These are phyloP conservation scores for Thereuonema tuberculata DNA, from an alignment of 1,140 invertebrate species.

Conservation along the genomic window DNA sequence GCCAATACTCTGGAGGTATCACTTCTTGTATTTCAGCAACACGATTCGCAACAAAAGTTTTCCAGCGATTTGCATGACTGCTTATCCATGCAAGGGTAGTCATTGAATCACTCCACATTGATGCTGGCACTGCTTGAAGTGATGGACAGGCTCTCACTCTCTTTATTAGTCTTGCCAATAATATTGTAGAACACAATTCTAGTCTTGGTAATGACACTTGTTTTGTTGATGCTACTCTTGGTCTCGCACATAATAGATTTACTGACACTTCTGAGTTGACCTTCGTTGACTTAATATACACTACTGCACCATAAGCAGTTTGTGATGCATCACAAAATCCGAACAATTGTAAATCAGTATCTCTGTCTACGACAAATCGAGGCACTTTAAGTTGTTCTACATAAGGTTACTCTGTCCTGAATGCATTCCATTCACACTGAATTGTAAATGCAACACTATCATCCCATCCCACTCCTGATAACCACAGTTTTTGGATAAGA, in stretches of 20 bases:
- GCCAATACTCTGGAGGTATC: slow-evolving; percentile 1
- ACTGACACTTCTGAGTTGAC: background rate
- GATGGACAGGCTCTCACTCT: background rate
- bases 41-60: slow-evolving; percentile 12
- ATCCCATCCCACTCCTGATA: slow-evolving; percentile 25
- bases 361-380: background rate
- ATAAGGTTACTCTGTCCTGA: slow-evolving; percentile 3
- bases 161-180: background rate
- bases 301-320: slow-evolving; percentile 14
- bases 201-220: slow-evolving; percentile 1
- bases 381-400: background rate
- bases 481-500: slow-evolving; percentile 29
- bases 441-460: slow-evolving; percentile 19
- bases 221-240: slow-evolving; percentile 13
- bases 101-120: background rate
- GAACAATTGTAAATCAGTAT: slow-evolving; percentile 1
- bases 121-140: background rate
- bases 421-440: slow-evolving; percentile 17
- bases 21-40: slow-evolving; percentile 19
- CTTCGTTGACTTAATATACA: slow-evolving; percentile 2
- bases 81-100: slow-evolving; percentile 1
- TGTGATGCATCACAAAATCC: slow-evolving; percentile 15
- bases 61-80: slow-evolving; percentile 6
- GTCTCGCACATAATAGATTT: slow-evolving; percentile 2
- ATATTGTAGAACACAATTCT: slow-evolving; percentile 7